Base-by-base conservation (phyloP, 2,797 vertebrate species). In the Natrix natrix region DNA sequence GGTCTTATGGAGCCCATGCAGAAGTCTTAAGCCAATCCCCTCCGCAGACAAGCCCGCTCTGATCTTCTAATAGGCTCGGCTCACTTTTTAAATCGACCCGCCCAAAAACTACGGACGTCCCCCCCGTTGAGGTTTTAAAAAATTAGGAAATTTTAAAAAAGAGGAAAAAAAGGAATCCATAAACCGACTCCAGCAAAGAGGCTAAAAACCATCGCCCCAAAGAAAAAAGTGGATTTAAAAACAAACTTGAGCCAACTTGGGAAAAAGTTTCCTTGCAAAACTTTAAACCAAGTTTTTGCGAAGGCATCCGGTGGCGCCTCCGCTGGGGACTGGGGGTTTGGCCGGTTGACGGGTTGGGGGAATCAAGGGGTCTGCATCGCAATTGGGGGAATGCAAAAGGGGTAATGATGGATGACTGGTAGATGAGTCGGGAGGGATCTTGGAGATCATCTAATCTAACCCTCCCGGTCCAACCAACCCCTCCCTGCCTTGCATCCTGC, bases 21-120 rank as follows among this genome's bases (percentile, higher is more conserved):
- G 26, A 54, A 61, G 13, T 3, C 26, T 26, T 3, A 43, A 60
- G 78, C 37, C 37, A 88, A 87, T 90, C 89, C 52, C 93, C 89
- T 52, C 89, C 86, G 86, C 48, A 52, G 92, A 57, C 8, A 22
- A 59, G 57, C 63, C 48, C 22, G 5, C 83, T 69, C 93, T 86
- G 66, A 5, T 54, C 86, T 52, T n/a, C 69, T 88, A 91, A 63
- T 92, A 94, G 93, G 91, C 91, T 86, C 69, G 1, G 55, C 54
- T 54, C 20, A 86, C 69, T 94, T 94, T 94, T 94, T 92, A 94
- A 94, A 94, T 92, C 92, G 90, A 94, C 90, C 93, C 93, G 93
- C 93, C 92, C 69, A 94, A 94, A 69, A 91, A 26, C 48, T 56
- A 56, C 32, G 83, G 56, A 69, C 91, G 26, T 57, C 86, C 17